A percentile compares a stretch with the other conserved stretches of the same genome.
phyloP scores from a whole-genome alignment of 2,797 vertebrate genomes.

The Amblyraja radiata region DNA sequence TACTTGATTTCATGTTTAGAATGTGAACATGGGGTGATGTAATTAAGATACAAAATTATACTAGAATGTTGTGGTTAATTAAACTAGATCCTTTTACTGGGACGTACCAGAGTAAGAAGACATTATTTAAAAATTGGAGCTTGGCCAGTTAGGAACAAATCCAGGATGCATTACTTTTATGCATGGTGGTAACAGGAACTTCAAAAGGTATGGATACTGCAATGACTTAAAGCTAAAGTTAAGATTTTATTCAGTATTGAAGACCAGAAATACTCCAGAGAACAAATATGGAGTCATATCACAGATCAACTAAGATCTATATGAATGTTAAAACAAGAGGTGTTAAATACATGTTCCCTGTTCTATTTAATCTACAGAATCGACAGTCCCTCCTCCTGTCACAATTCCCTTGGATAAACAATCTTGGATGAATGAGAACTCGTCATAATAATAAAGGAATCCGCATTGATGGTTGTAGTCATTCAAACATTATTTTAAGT shows the following conservation, averaged over 20 bases:
- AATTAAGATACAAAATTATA: background rate
- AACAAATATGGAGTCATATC: background rate
- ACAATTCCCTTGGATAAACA: background rate
- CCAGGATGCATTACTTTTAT: background rate
- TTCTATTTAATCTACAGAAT: background rate
- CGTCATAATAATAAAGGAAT: background rate
- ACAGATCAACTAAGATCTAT: background rate
- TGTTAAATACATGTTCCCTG: background rate
- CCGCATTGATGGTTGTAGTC: background rate
- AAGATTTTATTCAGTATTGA: background rate
- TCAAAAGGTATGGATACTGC: background rate
- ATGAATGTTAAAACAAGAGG: background rate
- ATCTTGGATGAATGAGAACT: background rate
- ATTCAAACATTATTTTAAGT: background rate
- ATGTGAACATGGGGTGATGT: background rate
- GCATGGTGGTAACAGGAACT: background rate
- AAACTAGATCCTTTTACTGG: background rate
- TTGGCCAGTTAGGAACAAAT: background rate
- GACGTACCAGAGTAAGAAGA: background rate
- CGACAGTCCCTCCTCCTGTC: background rate
- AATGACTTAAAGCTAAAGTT: background rate
- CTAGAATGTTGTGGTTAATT: background rate
- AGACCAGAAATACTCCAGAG: background rate
- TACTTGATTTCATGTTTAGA: background rate
- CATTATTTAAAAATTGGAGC: background rate